These are phyloP conservation scores for Branchinecta lynchi DNA, from an alignment of 1,140 invertebrate genomes.

Conservation along the genomic window DNA sequence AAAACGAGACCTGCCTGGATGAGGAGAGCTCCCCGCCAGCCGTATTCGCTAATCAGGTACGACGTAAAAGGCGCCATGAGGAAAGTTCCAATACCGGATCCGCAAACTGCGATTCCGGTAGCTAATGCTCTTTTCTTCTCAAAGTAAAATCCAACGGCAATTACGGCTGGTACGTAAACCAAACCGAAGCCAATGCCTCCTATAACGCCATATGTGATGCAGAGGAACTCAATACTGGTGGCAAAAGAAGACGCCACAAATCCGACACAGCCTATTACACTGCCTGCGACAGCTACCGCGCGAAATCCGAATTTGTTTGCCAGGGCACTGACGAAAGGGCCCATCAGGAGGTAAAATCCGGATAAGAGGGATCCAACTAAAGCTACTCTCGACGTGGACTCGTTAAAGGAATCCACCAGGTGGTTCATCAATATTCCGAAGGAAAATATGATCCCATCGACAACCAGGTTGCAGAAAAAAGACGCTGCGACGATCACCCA, in stretches of 20 bases:
- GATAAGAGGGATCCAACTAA: constrained; percentile 73
- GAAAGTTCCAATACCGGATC: constrained; percentile 71
- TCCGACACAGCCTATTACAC: constrained; percentile 51
- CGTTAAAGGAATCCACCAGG: constrained; percentile 40
- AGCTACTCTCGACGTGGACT: constrained; percentile 51
- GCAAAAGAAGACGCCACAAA: constrained; percentile 67
- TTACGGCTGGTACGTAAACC: constrained; percentile 77
- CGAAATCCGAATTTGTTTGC: constrained; percentile 73
- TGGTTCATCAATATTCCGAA: constrained; percentile 54
- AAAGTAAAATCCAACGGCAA: constrained; percentile 84
- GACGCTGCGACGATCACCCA: constrained; percentile 63
- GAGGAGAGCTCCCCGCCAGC: constrained; percentile 54
- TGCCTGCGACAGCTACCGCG: constrained; percentile 67
- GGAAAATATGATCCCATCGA: constrained; percentile 92
- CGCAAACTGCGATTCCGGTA: constrained; percentile 83
- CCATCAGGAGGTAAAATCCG: constrained; percentile 80
- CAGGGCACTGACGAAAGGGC: constrained; percentile 79
- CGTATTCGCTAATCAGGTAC: constrained; percentile 41
- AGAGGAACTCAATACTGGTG: constrained; percentile 56
- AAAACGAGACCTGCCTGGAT: constrained; percentile 50
- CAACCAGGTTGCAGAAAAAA: constrained; percentile 83
- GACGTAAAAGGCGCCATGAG: constrained; percentile 56
- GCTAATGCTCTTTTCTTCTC: constrained; percentile 76
- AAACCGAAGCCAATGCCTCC: constrained; percentile 76
- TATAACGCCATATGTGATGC: constrained; percentile 65